Base-by-base conservation (phyloP, 2,888 invertebrate species). In the Dioctria linearis region DNA sequence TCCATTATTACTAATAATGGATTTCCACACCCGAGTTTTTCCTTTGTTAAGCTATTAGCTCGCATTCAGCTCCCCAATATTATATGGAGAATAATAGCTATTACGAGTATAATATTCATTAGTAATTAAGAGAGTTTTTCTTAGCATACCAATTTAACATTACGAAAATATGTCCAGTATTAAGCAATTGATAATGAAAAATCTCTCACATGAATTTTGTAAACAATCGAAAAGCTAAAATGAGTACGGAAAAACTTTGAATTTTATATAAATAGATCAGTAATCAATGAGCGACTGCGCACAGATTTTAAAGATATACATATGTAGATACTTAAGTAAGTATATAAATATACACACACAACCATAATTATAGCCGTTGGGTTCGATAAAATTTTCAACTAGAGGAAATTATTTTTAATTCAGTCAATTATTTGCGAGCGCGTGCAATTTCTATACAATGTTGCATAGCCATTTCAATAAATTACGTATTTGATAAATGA, bases 191-290 rank as follows among this genome's bases (percentile, higher is more conserved):
- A 54, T 54, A 2, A 54, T 54, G 54, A 54, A 54, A 54, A 54
- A 8, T 54, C 11, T 54, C 49, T 54, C n/a, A 25, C 25, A 25
- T 54, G 54, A 54, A 11, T n/a, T 54, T 54, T 73, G 57, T 73
- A 73, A 73, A 73, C 73, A 73, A 73, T 57, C 42, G n/a, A 40
- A 73, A 61, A 57, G 73, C 57, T 73, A 59, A 61, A 73, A 73
- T 51, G 73, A 73, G 59, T 40, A 42, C 73, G 73, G 73, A 13
- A 57, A 71, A 73, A 73, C 57, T 73, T 73, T 73, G 57, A 37
- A 73, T 73, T 73, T 73, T 57, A 57, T 73, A 73, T 73, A 40
- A 59, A 73, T 73, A 73, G 73, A 54, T 37, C 42, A 59, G 25
- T n/a, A 42, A 54, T 4, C 13, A 57, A 9, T 40, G 9, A 9